phyloP scores from a whole-genome alignment of 2,888 invertebrate species.

The Asteroscopus sphinx region DNA sequence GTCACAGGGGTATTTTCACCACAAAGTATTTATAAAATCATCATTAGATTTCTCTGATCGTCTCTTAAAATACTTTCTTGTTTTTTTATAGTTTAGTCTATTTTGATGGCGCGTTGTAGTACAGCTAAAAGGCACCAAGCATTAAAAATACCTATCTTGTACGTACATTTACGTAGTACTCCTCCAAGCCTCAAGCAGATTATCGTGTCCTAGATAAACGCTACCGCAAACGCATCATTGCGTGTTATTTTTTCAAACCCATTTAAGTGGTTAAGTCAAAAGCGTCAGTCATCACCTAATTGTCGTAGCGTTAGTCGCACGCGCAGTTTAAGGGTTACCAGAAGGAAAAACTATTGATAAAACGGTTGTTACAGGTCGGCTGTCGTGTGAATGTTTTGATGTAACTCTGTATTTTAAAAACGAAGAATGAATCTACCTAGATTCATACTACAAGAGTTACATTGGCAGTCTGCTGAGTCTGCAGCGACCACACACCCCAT shows the following conservation, averaged over 20 bases:
- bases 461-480: too few species aligned
- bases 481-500: too few species aligned
- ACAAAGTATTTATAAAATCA: too few species aligned
- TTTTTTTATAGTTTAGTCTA: too few species aligned
- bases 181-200: conserved; percentile 1
- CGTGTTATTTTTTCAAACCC: conserved; percentile 24
- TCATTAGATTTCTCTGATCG: too few species aligned
- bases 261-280: conserved; percentile 36
- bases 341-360: background rate
- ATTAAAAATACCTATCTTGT: conserved; percentile 3
- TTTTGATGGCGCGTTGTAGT: conserved; percentile 18
- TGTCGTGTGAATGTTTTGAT: too few species aligned
- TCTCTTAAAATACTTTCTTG: too few species aligned
- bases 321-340: conserved; percentile 23
- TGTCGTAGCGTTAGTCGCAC: conserved; percentile 4
- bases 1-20: too few species aligned
- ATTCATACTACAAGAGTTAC: too few species aligned
- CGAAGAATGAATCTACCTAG: too few species aligned
- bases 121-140: conserved; percentile 16
- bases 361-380: too few species aligned
- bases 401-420: too few species aligned
- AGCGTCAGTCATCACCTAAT: conserved; percentile 42
- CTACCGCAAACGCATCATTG: conserved; percentile 30
- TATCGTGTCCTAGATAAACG: conserved; percentile 26
- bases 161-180: conserved; percentile 17